phyloP scores from a whole-genome alignment of 2,113 vertebrate genomes.

The Myodes glareolus region DNA sequence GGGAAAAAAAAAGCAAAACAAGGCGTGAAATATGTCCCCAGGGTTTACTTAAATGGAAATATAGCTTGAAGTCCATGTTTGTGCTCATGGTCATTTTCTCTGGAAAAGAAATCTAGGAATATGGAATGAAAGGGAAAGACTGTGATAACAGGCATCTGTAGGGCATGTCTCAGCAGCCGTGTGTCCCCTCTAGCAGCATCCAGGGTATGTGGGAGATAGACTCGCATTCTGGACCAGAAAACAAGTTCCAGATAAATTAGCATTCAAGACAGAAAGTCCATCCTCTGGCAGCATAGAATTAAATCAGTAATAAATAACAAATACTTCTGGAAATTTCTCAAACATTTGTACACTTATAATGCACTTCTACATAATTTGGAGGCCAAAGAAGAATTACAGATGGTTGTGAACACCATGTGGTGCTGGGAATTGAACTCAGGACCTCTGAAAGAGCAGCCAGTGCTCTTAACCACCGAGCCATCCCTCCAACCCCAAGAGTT shows the following conservation, averaged over 20 bases:
- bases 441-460: background rate
- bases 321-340: background rate
- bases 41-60: background rate
- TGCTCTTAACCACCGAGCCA: background rate
- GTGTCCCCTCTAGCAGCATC: background rate
- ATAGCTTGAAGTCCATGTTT: background rate
- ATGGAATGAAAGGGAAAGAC: background rate
- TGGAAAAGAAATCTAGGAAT: background rate
- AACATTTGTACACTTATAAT: background rate
- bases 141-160: background rate
- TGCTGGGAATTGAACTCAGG: background rate
- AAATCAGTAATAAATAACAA: slow-evolving; percentile 1
- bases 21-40: background rate
- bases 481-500: background rate
- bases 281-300: background rate
- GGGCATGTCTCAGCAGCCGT: background rate
- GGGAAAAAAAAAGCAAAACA: background rate
- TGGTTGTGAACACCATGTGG: background rate
- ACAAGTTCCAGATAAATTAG: background rate
- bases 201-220: background rate
- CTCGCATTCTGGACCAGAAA: background rate
- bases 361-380: background rate
- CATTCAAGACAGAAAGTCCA: background rate
- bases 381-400: background rate
- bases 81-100: background rate